A percentile compares a stretch with the other conserved stretches of the same genome.
These are phyloP conservation scores for Macrotis lagotis DNA, from an alignment of 2,113 vertebrate genomes.

Conservation along the genomic window DNA sequence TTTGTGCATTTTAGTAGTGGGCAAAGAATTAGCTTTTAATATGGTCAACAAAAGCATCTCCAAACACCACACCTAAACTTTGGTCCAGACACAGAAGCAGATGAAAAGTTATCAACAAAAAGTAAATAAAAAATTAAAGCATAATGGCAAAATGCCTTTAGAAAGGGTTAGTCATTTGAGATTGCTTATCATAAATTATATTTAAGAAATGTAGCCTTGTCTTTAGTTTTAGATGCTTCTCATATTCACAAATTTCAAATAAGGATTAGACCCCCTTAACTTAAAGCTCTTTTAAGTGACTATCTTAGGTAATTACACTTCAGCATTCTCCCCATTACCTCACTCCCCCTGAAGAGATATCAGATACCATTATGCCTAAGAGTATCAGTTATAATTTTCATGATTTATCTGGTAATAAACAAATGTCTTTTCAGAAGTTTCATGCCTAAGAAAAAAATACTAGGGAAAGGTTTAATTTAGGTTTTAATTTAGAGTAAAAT, in stretches of 20 bases:
- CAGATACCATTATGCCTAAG: slow-evolving; percentile 29
- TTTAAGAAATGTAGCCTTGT: slow-evolving; percentile 48
- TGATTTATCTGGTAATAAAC: slow-evolving; percentile 67
- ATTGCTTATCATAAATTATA: slow-evolving; percentile 50
- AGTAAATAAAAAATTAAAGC: slow-evolving; percentile 51
- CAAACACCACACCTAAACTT: not conserved
- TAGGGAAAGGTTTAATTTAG: slow-evolving; percentile 59
- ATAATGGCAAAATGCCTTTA: slow-evolving; percentile 58
- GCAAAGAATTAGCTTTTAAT: slow-evolving; percentile 56
- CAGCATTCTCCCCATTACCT: slow-evolving; percentile 27
- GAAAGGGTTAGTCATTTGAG: slow-evolving; percentile 36
- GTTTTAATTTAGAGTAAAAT: too few relatives aligned
- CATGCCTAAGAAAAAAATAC: slow-evolving; percentile 54
- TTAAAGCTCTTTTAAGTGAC: slow-evolving; percentile 48
- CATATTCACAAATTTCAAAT: slow-evolving; percentile 48
- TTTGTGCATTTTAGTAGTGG: slow-evolving; percentile 39
- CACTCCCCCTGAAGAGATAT: not conserved
- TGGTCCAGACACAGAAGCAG: slow-evolving; percentile 30
- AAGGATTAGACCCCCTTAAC: slow-evolving; percentile 57
- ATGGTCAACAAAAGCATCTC: slow-evolving; percentile 59
- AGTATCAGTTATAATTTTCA: slow-evolving; percentile 40
- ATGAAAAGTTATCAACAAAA: slow-evolving; percentile 40
- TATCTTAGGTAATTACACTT: slow-evolving; percentile 57
- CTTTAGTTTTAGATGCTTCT: slow-evolving; percentile 55
- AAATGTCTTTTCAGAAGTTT: slow-evolving; percentile 28